A percentile compares a stretch with the other conserved stretches of the same genome.
Evolutionary conservation across 2,113 vertebrate genomes (phyloP).

Genomic region (Pluvianellus socialis): DNA sequence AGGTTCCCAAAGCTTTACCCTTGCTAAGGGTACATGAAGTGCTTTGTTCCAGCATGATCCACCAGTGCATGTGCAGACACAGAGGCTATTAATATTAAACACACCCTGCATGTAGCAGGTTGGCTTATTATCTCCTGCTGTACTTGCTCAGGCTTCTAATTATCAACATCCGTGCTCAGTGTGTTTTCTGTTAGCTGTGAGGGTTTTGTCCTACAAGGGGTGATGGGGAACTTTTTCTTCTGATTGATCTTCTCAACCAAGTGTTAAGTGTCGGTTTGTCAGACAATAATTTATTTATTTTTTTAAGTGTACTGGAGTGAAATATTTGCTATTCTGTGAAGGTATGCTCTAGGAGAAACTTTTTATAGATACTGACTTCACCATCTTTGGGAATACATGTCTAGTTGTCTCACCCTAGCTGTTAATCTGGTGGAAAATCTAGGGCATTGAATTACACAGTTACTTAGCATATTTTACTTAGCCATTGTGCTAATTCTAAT

Average conservation of each 20-base stretch:
- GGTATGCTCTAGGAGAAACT: background rate
- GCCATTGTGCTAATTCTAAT: background rate
- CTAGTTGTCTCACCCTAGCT: background rate
- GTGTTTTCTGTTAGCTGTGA: background rate
- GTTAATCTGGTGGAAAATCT: conserved; percentile 62
- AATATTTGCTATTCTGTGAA: background rate
- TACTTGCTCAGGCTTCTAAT: background rate
- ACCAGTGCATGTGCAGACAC: background rate
- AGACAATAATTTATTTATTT: background rate
- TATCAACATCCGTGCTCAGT: background rate
- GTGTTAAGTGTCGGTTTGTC: background rate
- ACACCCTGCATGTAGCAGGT: background rate
- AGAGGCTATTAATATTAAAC: conserved; percentile 2
- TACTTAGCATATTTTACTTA: conserved; percentile 42
- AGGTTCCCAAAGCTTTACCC: background rate
- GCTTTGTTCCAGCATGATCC: background rate
- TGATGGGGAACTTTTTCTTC: background rate
- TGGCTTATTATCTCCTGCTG: background rate
- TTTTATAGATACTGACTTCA: background rate
- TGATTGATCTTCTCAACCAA: background rate
- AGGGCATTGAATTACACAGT: conserved; percentile 8
- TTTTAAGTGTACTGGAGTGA: background rate
- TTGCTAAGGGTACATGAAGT: background rate
- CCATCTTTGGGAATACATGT: background rate
- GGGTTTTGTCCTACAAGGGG: background rate